Evolutionary conservation across 2,797 vertebrate species (phyloP).

Genomic region (Argentina silus): DNA sequence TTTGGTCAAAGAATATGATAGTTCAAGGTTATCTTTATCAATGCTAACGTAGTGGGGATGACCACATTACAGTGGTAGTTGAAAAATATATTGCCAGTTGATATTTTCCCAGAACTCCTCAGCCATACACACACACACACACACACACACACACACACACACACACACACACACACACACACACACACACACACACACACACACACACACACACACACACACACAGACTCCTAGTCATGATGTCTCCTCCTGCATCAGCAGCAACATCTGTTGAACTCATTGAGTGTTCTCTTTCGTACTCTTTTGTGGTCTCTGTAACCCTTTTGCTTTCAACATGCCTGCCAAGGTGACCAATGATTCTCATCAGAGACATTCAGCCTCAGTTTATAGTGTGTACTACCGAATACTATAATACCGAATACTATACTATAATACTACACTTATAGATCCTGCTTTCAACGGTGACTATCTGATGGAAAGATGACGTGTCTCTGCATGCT

Average conservation of each 20-base stretch:
- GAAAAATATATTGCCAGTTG: not conserved
- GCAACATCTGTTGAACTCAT: slow-evolving; percentile 35
- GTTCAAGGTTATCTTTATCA: not conserved
- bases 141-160: not conserved
- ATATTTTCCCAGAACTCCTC: not conserved
- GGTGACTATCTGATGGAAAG: slow-evolving; percentile 16
- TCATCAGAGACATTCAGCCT: slow-evolving; percentile 35
- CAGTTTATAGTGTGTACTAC: slow-evolving; percentile 12
- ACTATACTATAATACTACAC: slow-evolving; percentile 9
- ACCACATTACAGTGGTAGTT: not conserved
- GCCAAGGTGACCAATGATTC: slow-evolving; percentile 45
- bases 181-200: slow-evolving; percentile 5
- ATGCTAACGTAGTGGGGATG: not conserved
- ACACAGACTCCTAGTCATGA: slow-evolving; percentile 23
- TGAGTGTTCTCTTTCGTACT: slow-evolving; percentile 2
- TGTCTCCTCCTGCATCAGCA: slow-evolving; percentile 28
- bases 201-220: slow-evolving; percentile 18
- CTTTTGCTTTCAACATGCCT: slow-evolving; percentile 33
- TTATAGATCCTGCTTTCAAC: slow-evolving; percentile 23
- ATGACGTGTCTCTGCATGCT: not conserved
- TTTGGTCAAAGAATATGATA: not conserved
- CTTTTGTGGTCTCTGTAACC: slow-evolving; percentile 42
- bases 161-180: not conserved
- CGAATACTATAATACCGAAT: too few species aligned
- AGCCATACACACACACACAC: slow-evolving; percentile 9